A percentile compares a stretch with the other conserved stretches of the same genome.
phyloP scores from a whole-genome alignment of 2,113 vertebrate species.

The Pluvianellus socialis region DNA sequence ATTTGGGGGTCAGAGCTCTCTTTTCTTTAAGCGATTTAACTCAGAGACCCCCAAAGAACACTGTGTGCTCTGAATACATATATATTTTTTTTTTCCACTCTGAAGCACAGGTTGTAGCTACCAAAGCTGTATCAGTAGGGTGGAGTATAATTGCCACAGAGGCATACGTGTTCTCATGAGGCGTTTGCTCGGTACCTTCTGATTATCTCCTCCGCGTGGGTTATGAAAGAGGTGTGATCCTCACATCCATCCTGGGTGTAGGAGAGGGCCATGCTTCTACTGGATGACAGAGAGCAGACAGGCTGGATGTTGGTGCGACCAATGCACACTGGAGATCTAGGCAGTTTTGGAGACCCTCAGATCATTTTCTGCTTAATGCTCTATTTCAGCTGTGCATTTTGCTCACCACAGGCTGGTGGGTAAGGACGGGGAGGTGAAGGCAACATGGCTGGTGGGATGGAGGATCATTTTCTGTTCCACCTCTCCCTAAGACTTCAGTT shows the following conservation, averaged over 20 bases:
- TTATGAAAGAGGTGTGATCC: neutral
- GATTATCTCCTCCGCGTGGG: neutral
- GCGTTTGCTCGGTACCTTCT: neutral
- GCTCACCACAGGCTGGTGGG: fast-evolving
- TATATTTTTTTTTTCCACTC: neutral
- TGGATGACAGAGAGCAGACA: neutral
- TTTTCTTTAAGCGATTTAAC: neutral
- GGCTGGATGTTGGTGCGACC: neutral
- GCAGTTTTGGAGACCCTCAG: neutral
- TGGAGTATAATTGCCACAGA: neutral
- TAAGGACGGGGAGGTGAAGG: neutral
- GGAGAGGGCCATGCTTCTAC: neutral
- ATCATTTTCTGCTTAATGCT: neutral
- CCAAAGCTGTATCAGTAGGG: neutral
- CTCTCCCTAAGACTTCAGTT: neutral
- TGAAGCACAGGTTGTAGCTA: neutral
- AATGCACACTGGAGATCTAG: neutral
- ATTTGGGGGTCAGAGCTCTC: neutral
- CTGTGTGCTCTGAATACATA: neutral
- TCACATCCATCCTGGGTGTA: neutral
- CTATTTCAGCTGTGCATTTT: neutral
- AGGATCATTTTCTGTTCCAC: neutral
- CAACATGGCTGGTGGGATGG: neutral
- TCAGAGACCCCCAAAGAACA: neutral
- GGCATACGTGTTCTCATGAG: neutral